Conservation (phyloP, 2,113 vertebrate species). For the Dromiciops gliroides region DNA sequence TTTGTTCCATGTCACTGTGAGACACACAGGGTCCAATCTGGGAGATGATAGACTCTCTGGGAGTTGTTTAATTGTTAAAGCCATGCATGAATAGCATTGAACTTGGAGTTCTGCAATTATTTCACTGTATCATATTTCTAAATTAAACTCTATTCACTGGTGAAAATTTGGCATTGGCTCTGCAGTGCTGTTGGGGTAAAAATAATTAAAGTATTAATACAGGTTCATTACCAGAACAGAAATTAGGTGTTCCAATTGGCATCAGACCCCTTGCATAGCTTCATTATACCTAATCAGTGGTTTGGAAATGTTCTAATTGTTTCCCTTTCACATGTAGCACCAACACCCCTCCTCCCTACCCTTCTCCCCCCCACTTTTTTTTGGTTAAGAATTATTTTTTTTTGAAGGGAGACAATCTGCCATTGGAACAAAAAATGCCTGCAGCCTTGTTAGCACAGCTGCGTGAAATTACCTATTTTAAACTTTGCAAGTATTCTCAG, state of each 20-base stretch:
- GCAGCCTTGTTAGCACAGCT: background rate
- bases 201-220: background rate
- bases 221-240: no score
- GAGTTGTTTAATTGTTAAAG: background rate
- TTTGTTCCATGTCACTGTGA: background rate
- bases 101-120: background rate
- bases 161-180: background rate
- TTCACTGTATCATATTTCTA: background rate
- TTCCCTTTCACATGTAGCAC: background rate
- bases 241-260: background rate
- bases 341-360: background rate
- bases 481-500: background rate
- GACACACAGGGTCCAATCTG: background rate
- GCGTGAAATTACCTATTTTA: background rate
- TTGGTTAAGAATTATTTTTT: slow-evolving; percentile 12
- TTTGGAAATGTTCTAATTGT: slow-evolving; percentile 13
- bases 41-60: background rate
- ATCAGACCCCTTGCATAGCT: background rate
- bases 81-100: background rate
- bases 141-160: background rate
- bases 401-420: background rate
- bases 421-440: slow-evolving; percentile 10
- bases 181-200: background rate
- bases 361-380: background rate
- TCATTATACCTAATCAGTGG: background rate